These are phyloP conservation scores for Porites lutea DNA, from an alignment of 64 coral and sea anemone species.

Conservation along the genomic window DNA sequence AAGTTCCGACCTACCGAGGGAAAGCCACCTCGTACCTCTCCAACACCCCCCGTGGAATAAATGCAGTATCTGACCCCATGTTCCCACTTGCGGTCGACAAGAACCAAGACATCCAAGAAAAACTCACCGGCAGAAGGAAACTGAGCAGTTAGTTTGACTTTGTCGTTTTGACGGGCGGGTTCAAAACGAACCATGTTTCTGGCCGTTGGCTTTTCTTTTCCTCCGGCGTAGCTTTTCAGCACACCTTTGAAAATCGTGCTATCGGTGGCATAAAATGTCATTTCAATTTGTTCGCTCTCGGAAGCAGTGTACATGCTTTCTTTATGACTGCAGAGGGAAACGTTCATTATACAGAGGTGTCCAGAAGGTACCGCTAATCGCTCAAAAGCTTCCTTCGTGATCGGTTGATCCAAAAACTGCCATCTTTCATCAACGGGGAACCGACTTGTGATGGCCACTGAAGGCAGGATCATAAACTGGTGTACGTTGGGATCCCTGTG, in stretches of 20 bases:
- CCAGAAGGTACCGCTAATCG: constrained; percentile 33
- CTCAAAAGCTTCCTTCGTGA: constrained; percentile 43
- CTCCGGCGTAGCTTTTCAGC: constrained; percentile 17
- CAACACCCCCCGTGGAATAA: constrained; percentile 44
- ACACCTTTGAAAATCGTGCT: constrained; percentile 47
- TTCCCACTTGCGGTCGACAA: constrained; percentile 53
- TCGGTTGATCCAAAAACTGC: constrained; percentile 58
- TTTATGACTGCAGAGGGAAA: constrained; percentile 37
- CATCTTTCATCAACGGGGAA: constrained; percentile 62
- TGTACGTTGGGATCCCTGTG: constrained; percentile 45
- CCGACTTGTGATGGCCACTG: constrained; percentile 35
- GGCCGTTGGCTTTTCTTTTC: not conserved
- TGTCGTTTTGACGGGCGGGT: not conserved
- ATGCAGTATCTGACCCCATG: constrained; percentile 58
- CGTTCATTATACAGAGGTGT: constrained; percentile 28
- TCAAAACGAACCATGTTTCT: constrained; percentile 31
- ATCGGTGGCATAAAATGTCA: constrained; percentile 56
- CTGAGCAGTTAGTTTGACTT: constrained; percentile 51
- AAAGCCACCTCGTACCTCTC: constrained; percentile 29
- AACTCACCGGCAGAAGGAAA: constrained; percentile 56
- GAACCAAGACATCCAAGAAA: constrained; percentile 36
- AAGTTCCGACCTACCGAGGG: constrained; percentile 33
- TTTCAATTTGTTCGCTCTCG: constrained; percentile 54
- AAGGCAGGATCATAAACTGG: constrained; percentile 53
- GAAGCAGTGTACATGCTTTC: constrained; percentile 46